Base-by-base conservation (phyloP, 1,140 invertebrate species). In the Portunus trituberculatus region DNA sequence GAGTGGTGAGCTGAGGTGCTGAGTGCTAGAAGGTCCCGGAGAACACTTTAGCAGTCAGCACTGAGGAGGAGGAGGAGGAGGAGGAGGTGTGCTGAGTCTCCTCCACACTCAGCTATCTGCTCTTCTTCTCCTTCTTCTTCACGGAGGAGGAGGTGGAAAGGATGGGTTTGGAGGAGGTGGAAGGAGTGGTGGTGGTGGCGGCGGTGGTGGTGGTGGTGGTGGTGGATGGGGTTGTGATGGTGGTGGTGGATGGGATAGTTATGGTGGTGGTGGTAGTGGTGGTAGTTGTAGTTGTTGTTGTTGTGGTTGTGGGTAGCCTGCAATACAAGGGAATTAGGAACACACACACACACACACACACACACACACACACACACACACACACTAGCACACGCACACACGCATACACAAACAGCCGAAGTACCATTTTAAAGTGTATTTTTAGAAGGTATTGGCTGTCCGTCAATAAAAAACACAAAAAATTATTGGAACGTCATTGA, bases 341-440 rank as follows among this genome's bases (percentile, higher is more conserved):
- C 67, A 76, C 67, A 76, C 67, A 76, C 67, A 76, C 67, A 76
- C 67, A 76, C 25, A 76, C 67, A 76, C 67, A 76, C 67, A 76
- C 67, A 76, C 67, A 76, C 67, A 76, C 67, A 76, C 67, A 76
- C 67, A 76, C 67, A 76, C 67, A 76, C 67, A 76, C 67, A 76
- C 67, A 76, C 67, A 76, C 52, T 4, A 12, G 12, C 52, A 59
- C 52, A 59, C 52, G 20, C 67, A 76, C 67, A 76, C 67, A 76
- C 67, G 20, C 67, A 76, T 8, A n/a, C 20, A n/a, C 25, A n/a
- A 7, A n/a, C 52, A 59, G 52, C 16, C 52, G 0, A 59, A 59
- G 16, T 59, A 20, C 52, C 52, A 59, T 59, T 59, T 14, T 59
- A 59, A 59, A 59, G 52, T 4, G 12, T 39, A 20, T 59, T 12